Percentiles rank a stretch among this genome's conserved stretches.
Conservation (phyloP, 2,888 invertebrate genomes). For the Erannis defoliaria region DNA sequence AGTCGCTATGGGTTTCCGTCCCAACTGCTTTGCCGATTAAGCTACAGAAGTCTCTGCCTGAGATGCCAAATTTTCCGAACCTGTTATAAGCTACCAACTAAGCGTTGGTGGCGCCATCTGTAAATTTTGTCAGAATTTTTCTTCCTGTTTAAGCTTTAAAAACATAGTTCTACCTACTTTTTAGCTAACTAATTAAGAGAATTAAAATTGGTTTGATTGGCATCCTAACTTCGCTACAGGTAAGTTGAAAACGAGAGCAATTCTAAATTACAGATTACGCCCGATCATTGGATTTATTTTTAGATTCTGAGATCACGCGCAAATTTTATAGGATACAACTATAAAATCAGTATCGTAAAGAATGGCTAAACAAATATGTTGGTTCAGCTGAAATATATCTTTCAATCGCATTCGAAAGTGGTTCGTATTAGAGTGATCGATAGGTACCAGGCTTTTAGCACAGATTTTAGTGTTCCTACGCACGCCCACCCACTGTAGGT, state of each 20-base stretch:
- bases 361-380: slow-evolving; percentile 21
- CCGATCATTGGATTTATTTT: neutral
- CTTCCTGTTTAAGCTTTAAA: too few relatives aligned
- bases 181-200: too few relatives aligned
- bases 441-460: slow-evolving; percentile 60
- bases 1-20: too few relatives aligned
- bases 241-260: neutral
- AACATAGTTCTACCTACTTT: too few relatives aligned
- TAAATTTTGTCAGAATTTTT: too few relatives aligned
- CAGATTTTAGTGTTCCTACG: slow-evolving; percentile 63
- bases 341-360: slow-evolving; percentile 17
- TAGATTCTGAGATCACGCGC: neutral
- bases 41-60: too few relatives aligned
- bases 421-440: slow-evolving; percentile 51
- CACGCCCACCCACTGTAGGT: slow-evolving; percentile 62
- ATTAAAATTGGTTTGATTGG: too few relatives aligned
- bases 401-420: slow-evolving; percentile 44
- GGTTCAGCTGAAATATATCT: slow-evolving; percentile 44
- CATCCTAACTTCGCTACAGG: too few relatives aligned
- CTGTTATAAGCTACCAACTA: too few relatives aligned
- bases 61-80: too few relatives aligned
- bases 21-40: too few relatives aligned
- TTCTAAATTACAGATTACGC: neutral
- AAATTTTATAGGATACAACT: neutral
- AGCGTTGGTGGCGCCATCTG: too few relatives aligned